A percentile compares a stretch with the other conserved stretches of the same genome.
Conservation (phyloP, 2,797 vertebrate genomes). For the Acanthis flammea region DNA sequence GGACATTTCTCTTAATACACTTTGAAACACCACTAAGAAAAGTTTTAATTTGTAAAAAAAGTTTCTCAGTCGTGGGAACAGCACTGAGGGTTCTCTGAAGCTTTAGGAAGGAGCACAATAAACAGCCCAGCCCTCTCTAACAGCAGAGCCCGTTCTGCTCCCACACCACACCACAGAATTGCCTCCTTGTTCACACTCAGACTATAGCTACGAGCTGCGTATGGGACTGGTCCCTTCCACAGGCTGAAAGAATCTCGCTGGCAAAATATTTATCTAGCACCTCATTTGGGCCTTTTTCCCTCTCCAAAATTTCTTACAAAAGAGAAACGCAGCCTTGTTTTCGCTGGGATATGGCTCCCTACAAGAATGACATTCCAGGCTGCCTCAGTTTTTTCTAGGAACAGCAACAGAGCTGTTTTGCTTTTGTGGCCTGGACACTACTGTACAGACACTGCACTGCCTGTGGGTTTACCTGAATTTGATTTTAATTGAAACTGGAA, state of each 20-base stretch:
- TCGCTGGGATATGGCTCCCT: neutral
- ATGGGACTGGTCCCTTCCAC: neutral
- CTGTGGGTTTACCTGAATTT: neutral
- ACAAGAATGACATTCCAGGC: neutral
- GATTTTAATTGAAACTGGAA: neutral
- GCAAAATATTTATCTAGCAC: constrained; percentile 40
- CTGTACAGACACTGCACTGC: neutral
- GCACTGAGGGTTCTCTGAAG: neutral
- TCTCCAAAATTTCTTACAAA: neutral
- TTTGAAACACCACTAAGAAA: neutral
- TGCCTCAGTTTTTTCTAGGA: neutral
- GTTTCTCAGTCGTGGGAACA: neutral
- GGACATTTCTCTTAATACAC: neutral
- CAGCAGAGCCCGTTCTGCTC: neutral
- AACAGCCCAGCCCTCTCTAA: neutral
- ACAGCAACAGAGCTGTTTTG: neutral
- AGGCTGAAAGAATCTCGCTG: neutral
- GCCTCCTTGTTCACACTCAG: neutral
- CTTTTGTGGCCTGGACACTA: neutral
- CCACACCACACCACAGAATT: neutral
- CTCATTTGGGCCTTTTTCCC: constrained; percentile 20
- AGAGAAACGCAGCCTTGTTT: constrained; percentile 27
- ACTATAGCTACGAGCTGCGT: neutral
- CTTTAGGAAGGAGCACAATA: neutral
- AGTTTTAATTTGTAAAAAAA: neutral